phyloP scores from a whole-genome alignment of 2,113 vertebrate genomes.

The Eretmochelys imbricata region DNA sequence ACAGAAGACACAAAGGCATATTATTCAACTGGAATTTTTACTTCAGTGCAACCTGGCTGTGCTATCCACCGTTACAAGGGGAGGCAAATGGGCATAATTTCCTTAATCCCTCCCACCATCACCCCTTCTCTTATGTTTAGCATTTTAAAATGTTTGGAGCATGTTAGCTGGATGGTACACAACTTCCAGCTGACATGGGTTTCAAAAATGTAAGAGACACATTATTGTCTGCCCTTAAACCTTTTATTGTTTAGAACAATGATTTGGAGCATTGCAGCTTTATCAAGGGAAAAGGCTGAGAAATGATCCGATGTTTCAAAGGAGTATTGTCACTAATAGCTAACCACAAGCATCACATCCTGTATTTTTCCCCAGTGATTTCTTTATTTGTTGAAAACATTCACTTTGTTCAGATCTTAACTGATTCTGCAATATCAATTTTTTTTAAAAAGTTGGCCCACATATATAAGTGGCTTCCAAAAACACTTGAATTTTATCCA shows the following conservation, averaged over 20 bases:
- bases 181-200: too few species aligned
- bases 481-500: not conserved
- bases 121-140: conserved; percentile 6
- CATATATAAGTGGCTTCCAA: not conserved
- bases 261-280: not conserved
- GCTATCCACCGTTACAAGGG: conserved; percentile 21
- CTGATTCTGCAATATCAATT: not conserved
- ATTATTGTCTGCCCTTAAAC: not conserved
- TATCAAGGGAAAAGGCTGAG: not conserved
- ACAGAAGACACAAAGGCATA: conserved; percentile 53
- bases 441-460: not conserved
- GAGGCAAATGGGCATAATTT: conserved; percentile 23
- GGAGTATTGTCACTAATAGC: not conserved
- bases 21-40: conserved; percentile 59
- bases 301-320: not conserved
- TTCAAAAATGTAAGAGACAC: not conserved
- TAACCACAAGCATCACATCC: not conserved
- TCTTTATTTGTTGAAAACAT: not conserved
- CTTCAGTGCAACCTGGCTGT: not conserved
- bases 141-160: not conserved
- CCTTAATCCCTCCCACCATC: conserved; percentile 15
- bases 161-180: too few species aligned
- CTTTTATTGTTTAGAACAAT: not conserved
- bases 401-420: conserved; percentile 4
- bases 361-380: not conserved